Conservation (phyloP, 2,797 vertebrate species). For the Pogoniulus pusillus region DNA sequence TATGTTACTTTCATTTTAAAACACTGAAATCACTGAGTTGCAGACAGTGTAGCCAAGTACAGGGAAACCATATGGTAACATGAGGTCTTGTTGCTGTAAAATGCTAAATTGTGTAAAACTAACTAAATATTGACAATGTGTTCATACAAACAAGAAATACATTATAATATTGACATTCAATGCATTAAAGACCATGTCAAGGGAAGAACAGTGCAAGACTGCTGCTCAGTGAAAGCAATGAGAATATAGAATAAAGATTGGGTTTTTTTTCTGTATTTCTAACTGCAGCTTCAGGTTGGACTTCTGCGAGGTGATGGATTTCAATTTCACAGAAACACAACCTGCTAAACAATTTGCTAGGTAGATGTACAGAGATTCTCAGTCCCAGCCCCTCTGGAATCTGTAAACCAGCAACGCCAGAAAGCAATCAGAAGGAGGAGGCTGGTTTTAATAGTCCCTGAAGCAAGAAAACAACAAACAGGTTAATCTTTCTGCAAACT, state of each 20-base stretch:
- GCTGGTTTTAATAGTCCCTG: background rate
- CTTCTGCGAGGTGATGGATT: background rate
- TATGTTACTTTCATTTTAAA: conserved; percentile 66
- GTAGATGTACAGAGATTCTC: background rate
- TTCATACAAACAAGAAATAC: background rate
- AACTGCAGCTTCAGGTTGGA: background rate
- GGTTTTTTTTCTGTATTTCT: background rate
- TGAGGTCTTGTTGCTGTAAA: background rate
- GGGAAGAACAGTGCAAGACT: background rate
- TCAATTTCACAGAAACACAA: background rate
- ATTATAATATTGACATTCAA: background rate
- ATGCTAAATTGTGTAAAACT: background rate
- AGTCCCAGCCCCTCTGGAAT: background rate
- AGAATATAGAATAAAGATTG: background rate
- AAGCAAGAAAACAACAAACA: background rate
- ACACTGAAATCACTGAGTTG: conserved; percentile 53
- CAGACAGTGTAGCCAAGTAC: conserved; percentile 3
- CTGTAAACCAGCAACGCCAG: background rate
- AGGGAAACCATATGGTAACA: conserved; percentile 25
- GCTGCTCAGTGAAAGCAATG: too few species aligned
- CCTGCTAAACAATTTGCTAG: background rate
- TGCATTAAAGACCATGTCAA: background rate
- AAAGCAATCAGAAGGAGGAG: background rate
- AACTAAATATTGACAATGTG: background rate
- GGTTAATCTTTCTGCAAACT: background rate